Percentiles rank a stretch among this genome's conserved stretches.
phyloP scores from a whole-genome alignment of 1,140 invertebrate genomes.

The Metaphire vulgaris region DNA sequence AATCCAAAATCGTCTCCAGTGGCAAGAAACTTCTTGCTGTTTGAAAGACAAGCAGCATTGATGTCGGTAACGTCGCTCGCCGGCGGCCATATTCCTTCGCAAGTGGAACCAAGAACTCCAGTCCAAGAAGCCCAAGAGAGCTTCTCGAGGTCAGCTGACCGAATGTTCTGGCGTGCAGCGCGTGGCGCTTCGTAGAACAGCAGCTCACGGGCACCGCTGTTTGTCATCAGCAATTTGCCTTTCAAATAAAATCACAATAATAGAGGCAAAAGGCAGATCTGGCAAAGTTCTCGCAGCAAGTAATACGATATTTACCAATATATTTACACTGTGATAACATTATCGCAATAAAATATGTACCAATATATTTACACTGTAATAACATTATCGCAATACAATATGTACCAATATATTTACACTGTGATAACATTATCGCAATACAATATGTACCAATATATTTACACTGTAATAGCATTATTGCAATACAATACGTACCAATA shows the following conservation, averaged over 20 bases:
- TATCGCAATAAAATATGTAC: too few species aligned
- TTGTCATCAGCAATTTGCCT: slow-evolving; percentile 52
- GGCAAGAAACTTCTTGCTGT: slow-evolving; percentile 43
- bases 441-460: too few species aligned
- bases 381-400: too few species aligned
- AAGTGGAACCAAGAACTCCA: slow-evolving; percentile 46
- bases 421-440: too few species aligned
- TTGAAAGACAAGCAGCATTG: slow-evolving; percentile 44
- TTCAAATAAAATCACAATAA: slow-evolving; percentile 14
- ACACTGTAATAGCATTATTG: too few species aligned
- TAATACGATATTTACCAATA: too few species aligned
- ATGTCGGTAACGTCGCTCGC: slow-evolving; percentile 52
- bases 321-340: too few species aligned
- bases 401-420: too few species aligned
- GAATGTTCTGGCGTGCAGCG: slow-evolving; percentile 45
- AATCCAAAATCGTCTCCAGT: slow-evolving; percentile 53
- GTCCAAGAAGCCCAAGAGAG: slow-evolving; percentile 49
- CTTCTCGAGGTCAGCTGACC: slow-evolving; percentile 47
- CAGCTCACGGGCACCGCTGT: slow-evolving; percentile 51
- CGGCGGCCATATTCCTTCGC: slow-evolving; percentile 52
- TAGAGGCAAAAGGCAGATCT: too few species aligned
- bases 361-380: too few species aligned
- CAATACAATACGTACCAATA: too few species aligned
- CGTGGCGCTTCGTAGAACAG: slow-evolving; percentile 52
- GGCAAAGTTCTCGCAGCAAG: not conserved